phyloP scores from a whole-genome alignment of 1,140 invertebrate genomes.

The Drosophila pruinosa region DNA sequence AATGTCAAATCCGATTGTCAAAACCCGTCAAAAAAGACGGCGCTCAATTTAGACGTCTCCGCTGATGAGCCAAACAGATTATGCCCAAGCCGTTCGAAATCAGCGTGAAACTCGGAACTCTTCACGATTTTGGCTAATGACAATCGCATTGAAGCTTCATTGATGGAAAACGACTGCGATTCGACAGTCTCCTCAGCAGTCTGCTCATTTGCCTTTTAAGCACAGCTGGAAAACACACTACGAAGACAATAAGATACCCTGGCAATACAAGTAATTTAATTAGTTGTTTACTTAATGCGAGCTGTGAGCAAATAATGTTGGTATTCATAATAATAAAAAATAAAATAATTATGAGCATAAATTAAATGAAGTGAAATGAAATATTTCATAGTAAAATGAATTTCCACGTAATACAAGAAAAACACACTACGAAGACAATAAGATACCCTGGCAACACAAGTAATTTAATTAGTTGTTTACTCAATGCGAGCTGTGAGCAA shows the following conservation, averaged over 20 bases:
- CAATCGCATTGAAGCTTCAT: slow-evolving; percentile 6
- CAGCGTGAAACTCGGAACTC: slow-evolving; percentile 1
- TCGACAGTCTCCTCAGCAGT: not conserved
- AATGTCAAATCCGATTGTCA: slow-evolving; percentile 61
- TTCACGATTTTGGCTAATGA: slow-evolving; percentile 13
- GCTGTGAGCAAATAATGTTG: no score
- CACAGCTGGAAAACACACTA: not conserved
- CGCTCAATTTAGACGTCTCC: slow-evolving; percentile 24
- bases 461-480: no score
- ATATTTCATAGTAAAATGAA: no score
- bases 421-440: not conserved
- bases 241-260: not conserved
- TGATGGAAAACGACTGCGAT: not conserved
- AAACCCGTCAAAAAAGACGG: slow-evolving; percentile 19
- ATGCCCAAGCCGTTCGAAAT: slow-evolving; percentile 4
- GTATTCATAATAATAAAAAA: no score
- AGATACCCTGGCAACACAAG: not conserved
- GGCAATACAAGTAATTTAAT: no score
- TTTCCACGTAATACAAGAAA: no score
- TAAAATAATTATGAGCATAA: no score
- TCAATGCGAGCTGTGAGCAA: no score
- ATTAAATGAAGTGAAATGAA: no score
- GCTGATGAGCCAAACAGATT: slow-evolving; percentile 18
- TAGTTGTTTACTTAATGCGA: no score
- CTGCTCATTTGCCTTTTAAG: not conserved